Evolutionary conservation across 2,113 vertebrate genomes (phyloP), one percentile per base, ranked within the genome.

Genomic region (Galbula dea): DNA sequence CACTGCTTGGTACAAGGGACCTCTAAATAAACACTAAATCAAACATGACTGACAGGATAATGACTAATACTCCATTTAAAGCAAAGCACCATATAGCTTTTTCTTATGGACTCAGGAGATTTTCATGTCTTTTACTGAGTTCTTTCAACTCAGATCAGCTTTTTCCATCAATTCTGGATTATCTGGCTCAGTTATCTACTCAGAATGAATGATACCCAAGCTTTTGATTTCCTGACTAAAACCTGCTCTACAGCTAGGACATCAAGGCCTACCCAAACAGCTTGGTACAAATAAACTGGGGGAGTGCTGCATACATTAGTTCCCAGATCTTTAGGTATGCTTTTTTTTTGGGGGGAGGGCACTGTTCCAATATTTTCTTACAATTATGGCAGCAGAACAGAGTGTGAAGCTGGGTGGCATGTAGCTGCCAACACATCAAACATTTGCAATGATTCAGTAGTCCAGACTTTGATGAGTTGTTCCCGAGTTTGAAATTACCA

Each of bases 381-480:
- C 93, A 97, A 94, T 89, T 75, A 94, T 58, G 16, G 92, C 83
- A 94, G 80, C 52, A 94, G 93, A 96, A 96, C 90, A 94, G 93
- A 96, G 92, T 93, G 95, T 94, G 95, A 97, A 96, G 80, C 88
- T 94, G 91, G 88, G 90, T 96, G 94, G 86, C 93, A 94, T 76
- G 81, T 79, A 91, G 71, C 92, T 96, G 95, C 96, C 92, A 97
- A 95, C 92, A 95, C 85, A 88, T 90, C 73, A 82, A 94, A 91
- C 90, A 73, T 57, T 96, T 57, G 88, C 92, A 95, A 57, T 96
- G 94, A 97, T 95, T 97, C 94, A 96, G 90, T 95, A 96, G 91
- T 59, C 93, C 89, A 96, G 88, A 77, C 94, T 94, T 90, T 14
- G 72, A 90, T 5, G 75, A 93, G 54, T 61, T 94, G 80, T 66